phyloP scores from a whole-genome alignment of 2,113 vertebrate species.

The Oplegnathus fasciatus region DNA sequence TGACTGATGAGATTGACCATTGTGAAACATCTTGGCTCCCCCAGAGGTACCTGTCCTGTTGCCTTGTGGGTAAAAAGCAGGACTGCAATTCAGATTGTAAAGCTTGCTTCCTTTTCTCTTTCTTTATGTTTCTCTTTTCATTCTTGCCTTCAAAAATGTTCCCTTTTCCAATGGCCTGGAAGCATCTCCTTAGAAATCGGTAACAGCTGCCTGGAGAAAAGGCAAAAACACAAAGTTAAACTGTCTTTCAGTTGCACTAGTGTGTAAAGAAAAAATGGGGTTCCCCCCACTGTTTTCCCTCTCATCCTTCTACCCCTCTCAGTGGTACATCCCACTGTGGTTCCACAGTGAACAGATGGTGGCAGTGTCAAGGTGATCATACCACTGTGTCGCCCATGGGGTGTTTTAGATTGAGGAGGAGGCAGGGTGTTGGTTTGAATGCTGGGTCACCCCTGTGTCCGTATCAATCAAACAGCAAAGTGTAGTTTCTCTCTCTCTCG shows the following conservation, averaged over 20 bases:
- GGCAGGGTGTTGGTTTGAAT: conserved; percentile 25
- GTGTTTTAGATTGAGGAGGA: conserved; percentile 39
- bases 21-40: conserved; percentile 22
- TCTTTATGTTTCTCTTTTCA: not conserved
- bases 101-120: not conserved
- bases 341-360: conserved; percentile 64
- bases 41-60: conserved; percentile 22
- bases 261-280: not conserved
- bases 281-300: not conserved
- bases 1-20: conserved; percentile 24
- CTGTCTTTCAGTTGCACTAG: not conserved
- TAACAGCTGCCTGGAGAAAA: not conserved
- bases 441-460: conserved; percentile 36
- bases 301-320: conserved; percentile 17
- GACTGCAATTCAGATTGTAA: not conserved
- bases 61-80: conserved; percentile 33
- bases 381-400: conserved; percentile 44
- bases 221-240: not conserved
- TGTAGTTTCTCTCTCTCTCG: not conserved
- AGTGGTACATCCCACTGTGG: conserved; percentile 39
- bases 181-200: not conserved
- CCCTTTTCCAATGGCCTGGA: not conserved
- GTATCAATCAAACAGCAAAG: conserved; percentile 40
- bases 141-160: not conserved
- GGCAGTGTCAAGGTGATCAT: conserved; percentile 40